Percentiles rank a stretch among this genome's conserved stretches.
Conservation (phyloP, 2,888 invertebrate genomes). For the Onchidella celtica region DNA sequence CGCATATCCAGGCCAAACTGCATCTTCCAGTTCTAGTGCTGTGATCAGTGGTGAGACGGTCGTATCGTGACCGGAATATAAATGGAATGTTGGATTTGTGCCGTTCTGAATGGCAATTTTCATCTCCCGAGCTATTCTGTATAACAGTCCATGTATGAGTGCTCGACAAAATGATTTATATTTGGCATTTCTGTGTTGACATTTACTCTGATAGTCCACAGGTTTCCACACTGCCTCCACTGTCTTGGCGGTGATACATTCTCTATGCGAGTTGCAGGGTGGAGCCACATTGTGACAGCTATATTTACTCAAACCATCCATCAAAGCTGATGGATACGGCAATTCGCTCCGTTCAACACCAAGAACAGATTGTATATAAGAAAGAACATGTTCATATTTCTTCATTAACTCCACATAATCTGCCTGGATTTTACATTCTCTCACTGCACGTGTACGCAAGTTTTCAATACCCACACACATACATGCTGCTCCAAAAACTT, state of each 20-base stretch:
- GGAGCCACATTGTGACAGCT: constrained; percentile 91
- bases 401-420: neutral
- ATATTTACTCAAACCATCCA: constrained; percentile 91
- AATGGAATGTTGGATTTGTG: constrained; percentile 82
- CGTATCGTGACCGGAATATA: constrained; percentile 95
- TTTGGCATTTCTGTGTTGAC: constrained; percentile 38
- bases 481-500: constrained; percentile 88
- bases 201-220: constrained; percentile 60
- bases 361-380: constrained; percentile 12
- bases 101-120: constrained; percentile 49
- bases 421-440: constrained; percentile 14
- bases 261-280: constrained; percentile 85
- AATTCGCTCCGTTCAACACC: constrained; percentile 49
- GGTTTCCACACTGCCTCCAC: constrained; percentile 64
- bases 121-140: constrained; percentile 85
- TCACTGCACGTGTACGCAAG: neutral
- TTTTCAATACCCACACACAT: constrained; percentile 83
- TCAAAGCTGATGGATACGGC: constrained; percentile 84
- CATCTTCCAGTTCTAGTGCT: constrained; percentile 87
- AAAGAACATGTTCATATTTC: neutral
- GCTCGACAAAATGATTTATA: constrained; percentile 85
- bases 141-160: constrained; percentile 90
- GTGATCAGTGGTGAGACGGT: constrained; percentile 91
- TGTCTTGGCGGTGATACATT: constrained; percentile 62
- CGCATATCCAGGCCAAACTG: constrained; percentile 89